These are phyloP conservation scores for Fregetta grallaria DNA, from an alignment of 2,113 vertebrate genomes.

Conservation along the genomic window DNA sequence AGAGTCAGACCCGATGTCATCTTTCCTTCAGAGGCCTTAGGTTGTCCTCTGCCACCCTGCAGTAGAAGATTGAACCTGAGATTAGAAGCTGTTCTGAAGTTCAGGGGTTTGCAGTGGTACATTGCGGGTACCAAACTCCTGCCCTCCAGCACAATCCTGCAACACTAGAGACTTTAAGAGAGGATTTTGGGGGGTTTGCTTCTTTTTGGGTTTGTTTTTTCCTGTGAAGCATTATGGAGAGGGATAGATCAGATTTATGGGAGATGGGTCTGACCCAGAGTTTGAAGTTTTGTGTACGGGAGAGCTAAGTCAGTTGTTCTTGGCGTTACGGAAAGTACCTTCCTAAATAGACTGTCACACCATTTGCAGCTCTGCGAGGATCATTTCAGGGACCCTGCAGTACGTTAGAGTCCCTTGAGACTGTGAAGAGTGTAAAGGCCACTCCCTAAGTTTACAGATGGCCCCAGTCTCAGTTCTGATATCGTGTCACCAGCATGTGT, in stretches of 20 bases:
- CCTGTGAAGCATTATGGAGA: neutral
- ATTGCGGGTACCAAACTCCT: neutral
- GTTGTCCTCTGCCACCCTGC: neutral
- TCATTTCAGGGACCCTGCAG: neutral
- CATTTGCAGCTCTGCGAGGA: neutral
- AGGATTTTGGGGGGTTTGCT: neutral
- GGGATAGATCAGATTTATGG: neutral
- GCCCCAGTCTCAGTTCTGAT: neutral
- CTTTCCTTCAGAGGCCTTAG: neutral
- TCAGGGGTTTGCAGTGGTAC: neutral
- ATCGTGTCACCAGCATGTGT: neutral
- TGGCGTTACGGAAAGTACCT: neutral
- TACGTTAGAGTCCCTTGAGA: neutral
- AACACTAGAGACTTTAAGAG: neutral
- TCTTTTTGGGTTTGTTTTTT: neutral
- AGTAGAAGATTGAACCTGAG: neutral
- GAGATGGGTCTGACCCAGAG: neutral
- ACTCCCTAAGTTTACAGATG: neutral
- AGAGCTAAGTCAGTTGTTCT: neutral
- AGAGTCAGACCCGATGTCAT: neutral
- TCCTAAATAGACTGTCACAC: neutral
- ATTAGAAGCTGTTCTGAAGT: neutral
- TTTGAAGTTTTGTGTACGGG: neutral
- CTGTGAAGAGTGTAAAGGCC: neutral
- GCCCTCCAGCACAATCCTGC: neutral